Evolutionary conservation across 2,113 vertebrate species (phyloP).

Genomic region (Paradisaea rubra): DNA sequence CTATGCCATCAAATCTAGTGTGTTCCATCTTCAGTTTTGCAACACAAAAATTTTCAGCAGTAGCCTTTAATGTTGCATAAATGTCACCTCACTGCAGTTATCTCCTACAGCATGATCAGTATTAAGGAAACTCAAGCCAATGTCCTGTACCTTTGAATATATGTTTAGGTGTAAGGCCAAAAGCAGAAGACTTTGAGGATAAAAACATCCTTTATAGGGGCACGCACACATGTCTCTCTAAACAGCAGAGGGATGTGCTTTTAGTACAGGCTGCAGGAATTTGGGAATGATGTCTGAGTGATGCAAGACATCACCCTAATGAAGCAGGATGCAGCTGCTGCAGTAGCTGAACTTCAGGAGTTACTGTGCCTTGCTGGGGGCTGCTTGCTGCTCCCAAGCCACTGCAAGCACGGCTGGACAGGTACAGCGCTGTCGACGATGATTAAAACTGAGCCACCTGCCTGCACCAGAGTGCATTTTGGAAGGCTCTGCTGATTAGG

Average conservation of each 20-base stretch:
- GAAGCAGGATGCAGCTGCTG: neutral
- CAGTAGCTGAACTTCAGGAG: neutral
- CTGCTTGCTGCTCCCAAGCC: neutral
- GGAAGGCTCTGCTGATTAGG: neutral
- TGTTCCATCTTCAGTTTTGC: neutral
- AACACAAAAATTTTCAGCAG: neutral
- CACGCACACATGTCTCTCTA: neutral
- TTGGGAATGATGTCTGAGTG: neutral
- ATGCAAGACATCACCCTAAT: neutral
- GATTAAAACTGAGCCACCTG: neutral
- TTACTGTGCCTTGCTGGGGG: too few relatives aligned
- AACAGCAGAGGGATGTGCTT: neutral
- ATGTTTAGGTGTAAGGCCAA: neutral
- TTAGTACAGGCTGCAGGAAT: neutral
- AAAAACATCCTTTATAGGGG: neutral
- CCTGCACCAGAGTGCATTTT: neutral
- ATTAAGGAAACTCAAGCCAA: neutral
- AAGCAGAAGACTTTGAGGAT: neutral
- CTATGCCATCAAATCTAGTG: neutral
- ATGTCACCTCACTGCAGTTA: neutral
- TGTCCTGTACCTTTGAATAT: neutral
- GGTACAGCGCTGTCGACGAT: accelerated
- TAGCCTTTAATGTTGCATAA: neutral
- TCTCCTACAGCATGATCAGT: neutral
- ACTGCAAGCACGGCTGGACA: neutral